Evolutionary conservation across 2,797 vertebrate species (phyloP).

Genomic region (Lophius americanus): DNA sequence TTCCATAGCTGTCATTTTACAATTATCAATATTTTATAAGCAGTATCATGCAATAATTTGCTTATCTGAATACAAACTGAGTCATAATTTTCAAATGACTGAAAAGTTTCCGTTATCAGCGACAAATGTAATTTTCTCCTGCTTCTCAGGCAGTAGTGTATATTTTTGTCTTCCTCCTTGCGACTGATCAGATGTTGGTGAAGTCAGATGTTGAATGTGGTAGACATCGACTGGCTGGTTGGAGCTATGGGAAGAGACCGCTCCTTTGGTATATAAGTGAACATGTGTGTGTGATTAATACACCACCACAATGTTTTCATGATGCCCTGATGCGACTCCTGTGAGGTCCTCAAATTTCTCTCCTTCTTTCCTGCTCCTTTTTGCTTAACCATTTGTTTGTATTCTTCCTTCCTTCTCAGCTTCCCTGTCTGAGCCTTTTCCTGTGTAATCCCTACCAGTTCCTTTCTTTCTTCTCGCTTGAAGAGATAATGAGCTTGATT

Average conservation of each 20-base stretch:
- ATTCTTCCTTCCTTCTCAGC: constrained; percentile 52
- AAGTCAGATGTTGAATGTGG: constrained; percentile 68
- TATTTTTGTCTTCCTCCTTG: no score
- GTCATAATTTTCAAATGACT: no score
- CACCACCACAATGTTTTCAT: constrained; percentile 36
- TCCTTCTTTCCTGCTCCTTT: constrained; percentile 24
- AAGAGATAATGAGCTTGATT: constrained; percentile 72
- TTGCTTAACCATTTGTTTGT: constrained; percentile 26
- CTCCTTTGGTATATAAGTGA: constrained; percentile 34
- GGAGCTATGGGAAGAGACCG: constrained; percentile 66
- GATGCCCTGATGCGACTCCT: constrained; percentile 3
- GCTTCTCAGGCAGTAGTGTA: no score
- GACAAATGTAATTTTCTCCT: no score
- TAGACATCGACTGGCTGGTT: constrained; percentile 68
- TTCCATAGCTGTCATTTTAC: no score
- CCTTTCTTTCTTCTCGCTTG: constrained; percentile 69
- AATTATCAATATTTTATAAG: no score
- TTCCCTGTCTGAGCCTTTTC: constrained; percentile 50
- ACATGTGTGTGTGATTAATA: constrained; percentile 13
- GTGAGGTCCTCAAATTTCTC: background rate
- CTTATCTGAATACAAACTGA: no score
- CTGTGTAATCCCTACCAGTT: constrained; percentile 63
- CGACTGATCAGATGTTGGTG: no score
- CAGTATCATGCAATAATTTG: no score
- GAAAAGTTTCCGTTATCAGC: no score